Base-by-base conservation (phyloP, 2,888 invertebrate genomes). In the Drosophila subsilvestris region DNA sequence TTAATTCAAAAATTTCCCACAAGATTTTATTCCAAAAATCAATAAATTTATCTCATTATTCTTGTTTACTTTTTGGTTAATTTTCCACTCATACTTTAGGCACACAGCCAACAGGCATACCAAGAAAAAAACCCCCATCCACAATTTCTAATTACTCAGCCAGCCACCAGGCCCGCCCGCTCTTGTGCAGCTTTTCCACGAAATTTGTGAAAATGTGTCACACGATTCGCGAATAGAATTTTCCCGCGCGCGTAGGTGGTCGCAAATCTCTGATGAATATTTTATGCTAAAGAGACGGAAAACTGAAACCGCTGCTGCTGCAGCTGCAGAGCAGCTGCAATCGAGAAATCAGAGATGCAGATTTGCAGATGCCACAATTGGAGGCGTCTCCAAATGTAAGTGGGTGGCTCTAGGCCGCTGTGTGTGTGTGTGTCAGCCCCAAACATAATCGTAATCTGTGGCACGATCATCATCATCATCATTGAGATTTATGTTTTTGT, bases 401-500 rank as follows among this genome's bases (percentile, higher is more conserved):
- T 71, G 74, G 71, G 71, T 71, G 74, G 71, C 54, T 74, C 50
- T 45, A 48, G 29, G 7, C 14, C 2, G 37, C 32, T 27, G 49
- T 37, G 55, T 59, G 44, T 61, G 47, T 42, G 17, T 45, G 27
- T n/a, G n/a, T n/a, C n/a, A n/a, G n/a, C n/a, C n/a, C n/a, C n/a
- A n/a, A n/a, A n/a, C n/a, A n/a, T 37, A 45, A 48, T 32, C 43
- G 65, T 68, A 68, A 66, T 66, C 65, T 66, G 65, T 29, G 57
- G 69, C 56, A 66, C 65, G 68, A 66, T 66, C 65, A 65, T 12
- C 29, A 4, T 58, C 48, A 58, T 62, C 55, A 59, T 75, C 75
- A 88, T 84, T 88, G 72, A 84, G 88, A 84, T 88, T 84, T 84
- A 88, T 84, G 85, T 73, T 76, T 88, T 63, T 86, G 76, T 75